phyloP scores from a whole-genome alignment of 2,113 vertebrate species.

The Cyprinodon variegatus region DNA sequence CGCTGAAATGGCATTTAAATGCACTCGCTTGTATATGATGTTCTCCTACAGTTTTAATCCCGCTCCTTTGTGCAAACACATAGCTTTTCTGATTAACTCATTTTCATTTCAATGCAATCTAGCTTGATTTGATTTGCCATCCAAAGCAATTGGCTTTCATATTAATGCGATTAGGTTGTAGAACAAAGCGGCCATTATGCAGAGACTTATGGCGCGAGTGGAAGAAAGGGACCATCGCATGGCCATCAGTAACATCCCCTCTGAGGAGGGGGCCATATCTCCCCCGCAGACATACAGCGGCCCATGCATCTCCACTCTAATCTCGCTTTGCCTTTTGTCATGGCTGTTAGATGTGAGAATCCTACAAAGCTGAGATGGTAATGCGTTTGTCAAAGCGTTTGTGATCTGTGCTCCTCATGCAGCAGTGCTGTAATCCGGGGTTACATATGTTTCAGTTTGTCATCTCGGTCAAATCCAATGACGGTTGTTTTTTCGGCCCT shows the following conservation, averaged over 20 bases:
- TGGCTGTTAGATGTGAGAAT: constrained; percentile 30
- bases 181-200: constrained; percentile 75
- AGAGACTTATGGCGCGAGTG: constrained; percentile 66
- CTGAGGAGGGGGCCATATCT: constrained; percentile 62
- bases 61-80: constrained; percentile 64
- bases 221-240: constrained; percentile 56
- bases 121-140: constrained; percentile 77
- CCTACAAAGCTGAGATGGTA: constrained; percentile 50
- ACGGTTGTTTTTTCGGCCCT: constrained; percentile 34
- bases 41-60: constrained; percentile 57
- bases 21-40: constrained; percentile 45
- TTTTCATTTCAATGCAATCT: constrained; percentile 76
- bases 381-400: constrained; percentile 63
- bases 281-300: background rate
- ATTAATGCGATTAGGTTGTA: constrained; percentile 75
- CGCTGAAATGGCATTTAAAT: constrained; percentile 37
- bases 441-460: constrained; percentile 56
- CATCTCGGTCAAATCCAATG: constrained; percentile 39
- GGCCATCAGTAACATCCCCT: constrained; percentile 70
- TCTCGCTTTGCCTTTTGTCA: constrained; percentile 29
- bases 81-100: constrained; percentile 71
- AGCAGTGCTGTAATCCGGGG: constrained; percentile 55
- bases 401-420: constrained; percentile 55
- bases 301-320: constrained; percentile 45
- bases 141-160: constrained; percentile 74